Base-by-base conservation (phyloP, 2,113 vertebrate genomes). In the Caranx melampygus region DNA sequence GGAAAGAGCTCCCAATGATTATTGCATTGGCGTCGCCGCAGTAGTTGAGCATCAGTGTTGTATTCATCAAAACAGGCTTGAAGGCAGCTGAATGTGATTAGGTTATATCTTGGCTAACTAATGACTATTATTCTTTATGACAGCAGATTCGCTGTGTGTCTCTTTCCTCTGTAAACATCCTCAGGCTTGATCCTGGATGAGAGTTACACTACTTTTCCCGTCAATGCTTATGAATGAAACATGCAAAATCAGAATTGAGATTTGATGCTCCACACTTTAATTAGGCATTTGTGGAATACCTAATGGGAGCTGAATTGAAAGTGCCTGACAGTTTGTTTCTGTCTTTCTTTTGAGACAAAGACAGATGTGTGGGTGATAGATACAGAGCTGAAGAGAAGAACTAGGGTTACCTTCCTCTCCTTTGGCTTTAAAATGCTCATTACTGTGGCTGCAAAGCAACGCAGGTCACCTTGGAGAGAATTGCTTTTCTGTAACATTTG, bases 401-500 rank as follows among this genome's bases (percentile, higher is more conserved):
- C 35, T 55, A 86, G 85, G 79, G 77, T 78, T 84, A 90, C 87
- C 84, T 86, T 88, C 85, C 87, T 78, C 77, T 47, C 61, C 62
- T 72, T 47, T 67, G 78, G 75, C 81, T 79, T 84, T 88, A 82
- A 89, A 90, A 79, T 72, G 87, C 83, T 93, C 87, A 92, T 92
- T 92, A 92, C 69, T 55, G 62, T 82, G 86, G 87, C 73, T 82
- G 90, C 86, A 70, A 88, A 82, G 91, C 91, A 82, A 58, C 42
- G 16, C 40, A 58, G 91, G 91, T 94, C 92, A 94, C 92, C 91
- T 92, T 95, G 92, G 69, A 51, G 81, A 87, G 88, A 89, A 92
- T 93, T 93, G 91, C 92, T 92, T 92, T 91, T 88, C 91, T 92
- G 91, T 90, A 88, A 44, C 88, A 76, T 92, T 91, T 94, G 88